These are phyloP conservation scores for Oreochromis grahami DNA, from an alignment of 2,797 vertebrate genomes.

Conservation along the genomic window DNA sequence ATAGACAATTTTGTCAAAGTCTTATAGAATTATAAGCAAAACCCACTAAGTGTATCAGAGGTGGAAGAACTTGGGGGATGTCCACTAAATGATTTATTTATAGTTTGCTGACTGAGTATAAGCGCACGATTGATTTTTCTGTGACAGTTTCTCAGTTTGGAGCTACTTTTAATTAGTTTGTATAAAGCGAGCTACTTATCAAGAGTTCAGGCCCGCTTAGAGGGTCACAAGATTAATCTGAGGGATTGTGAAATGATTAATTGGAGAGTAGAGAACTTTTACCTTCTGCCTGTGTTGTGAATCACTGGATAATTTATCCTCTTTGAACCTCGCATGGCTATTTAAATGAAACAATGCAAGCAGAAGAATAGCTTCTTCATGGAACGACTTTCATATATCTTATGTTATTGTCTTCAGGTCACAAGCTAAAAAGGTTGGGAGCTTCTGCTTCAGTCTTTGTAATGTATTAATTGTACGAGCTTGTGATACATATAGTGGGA, in stretches of 20 bases:
- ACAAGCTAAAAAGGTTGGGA: background rate
- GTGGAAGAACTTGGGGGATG: background rate
- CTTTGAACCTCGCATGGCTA: accelerated
- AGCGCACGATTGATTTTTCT: background rate
- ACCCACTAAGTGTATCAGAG: background rate
- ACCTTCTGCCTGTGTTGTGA: background rate
- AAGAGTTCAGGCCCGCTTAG: background rate
- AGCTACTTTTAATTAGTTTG: background rate
- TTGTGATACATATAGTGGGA: background rate
- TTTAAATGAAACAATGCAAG: background rate
- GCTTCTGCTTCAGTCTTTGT: background rate
- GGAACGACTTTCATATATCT: background rate
- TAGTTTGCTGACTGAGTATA: background rate
- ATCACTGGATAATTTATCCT: background rate
- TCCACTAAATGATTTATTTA: background rate
- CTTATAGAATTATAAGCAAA: background rate
- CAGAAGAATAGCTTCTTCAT: background rate
- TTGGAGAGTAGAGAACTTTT: background rate
- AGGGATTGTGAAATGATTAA: background rate
- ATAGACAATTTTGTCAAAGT: background rate
- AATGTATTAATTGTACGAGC: background rate
- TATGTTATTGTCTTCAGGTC: background rate
- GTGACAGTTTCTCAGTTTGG: background rate
- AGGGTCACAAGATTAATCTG: background rate
- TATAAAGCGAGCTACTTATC: background rate